phyloP scores from a whole-genome alignment of 2,888 invertebrate genomes.

The Lucinisca nassula region DNA sequence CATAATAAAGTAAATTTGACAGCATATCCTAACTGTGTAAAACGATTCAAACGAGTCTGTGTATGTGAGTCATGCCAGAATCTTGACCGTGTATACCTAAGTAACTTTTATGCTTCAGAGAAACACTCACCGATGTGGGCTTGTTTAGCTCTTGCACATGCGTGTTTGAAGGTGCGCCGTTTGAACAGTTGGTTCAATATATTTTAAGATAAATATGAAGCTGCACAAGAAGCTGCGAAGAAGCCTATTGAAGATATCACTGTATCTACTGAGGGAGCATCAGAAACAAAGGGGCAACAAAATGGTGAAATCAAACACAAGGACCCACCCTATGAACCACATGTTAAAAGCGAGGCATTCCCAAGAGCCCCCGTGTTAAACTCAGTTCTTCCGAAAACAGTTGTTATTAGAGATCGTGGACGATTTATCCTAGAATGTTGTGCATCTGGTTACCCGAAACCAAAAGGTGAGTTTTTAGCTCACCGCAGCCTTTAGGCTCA shows the following conservation, averaged over 20 bases:
- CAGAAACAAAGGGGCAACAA: neutral
- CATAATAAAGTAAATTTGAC: too few species aligned
- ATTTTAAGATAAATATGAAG: neutral
- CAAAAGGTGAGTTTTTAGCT: conserved; percentile 62
- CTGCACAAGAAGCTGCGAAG: neutral
- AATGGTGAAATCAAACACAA: neutral
- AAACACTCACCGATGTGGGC: too few species aligned
- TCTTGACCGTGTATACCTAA: too few species aligned
- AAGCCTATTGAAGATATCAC: neutral
- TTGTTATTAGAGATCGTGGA: conserved; percentile 67
- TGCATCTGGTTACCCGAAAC: conserved; percentile 69
- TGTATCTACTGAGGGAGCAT: neutral
- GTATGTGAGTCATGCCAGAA: too few species aligned
- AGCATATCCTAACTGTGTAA: too few species aligned
- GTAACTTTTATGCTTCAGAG: too few species aligned
- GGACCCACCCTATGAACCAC: conserved; percentile 13
- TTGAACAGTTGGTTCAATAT: too few species aligned
- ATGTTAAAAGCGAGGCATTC: conserved; percentile 51
- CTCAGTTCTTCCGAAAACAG: conserved; percentile 51
- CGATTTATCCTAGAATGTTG: conserved; percentile 64
- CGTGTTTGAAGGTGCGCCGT: too few species aligned
- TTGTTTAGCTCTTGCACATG: too few species aligned
- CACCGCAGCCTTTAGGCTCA: too few species aligned
- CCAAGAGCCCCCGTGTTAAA: conserved; percentile 57
- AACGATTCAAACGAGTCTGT: too few species aligned